Base-by-base conservation (phyloP, 2,888 invertebrate species). In the Phlogophora meticulosa region DNA sequence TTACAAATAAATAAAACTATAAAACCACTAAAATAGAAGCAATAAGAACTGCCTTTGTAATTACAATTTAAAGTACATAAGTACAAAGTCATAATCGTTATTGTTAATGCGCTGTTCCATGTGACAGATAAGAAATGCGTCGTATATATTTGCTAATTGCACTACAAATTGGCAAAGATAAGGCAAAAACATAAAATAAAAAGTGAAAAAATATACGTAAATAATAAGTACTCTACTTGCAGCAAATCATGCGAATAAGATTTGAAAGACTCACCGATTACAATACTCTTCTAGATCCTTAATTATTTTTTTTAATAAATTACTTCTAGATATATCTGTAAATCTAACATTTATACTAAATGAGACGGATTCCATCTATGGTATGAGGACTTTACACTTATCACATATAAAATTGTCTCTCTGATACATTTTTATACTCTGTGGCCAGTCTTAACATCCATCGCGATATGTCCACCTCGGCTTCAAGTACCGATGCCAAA, bases 401-500 rank as follows among this genome's bases (percentile, higher is more conserved):
- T 65, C 46, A 63, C 55, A 72, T 72, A 38, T 73, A 80, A n/a
- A 73, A 69, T 69, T 72, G 70, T 72, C 58, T 68, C 67, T 63
- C 60, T 48, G 43, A 65, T 72, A 61, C 58, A 46, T 80, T 80
- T 80, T 66, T 57, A n/a, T 60, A 61, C 40, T 81, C 69, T 83
- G 73, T 55, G 38, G 78, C 88, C 92, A 92, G 92, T 92, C 92
- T 92, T 92, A 90, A 91, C 87, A 92, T 82, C 87, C 88, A 85
- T 73, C 82, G 84, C 72, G 79, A 81, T 82, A 82, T 77, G 81
- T 81, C 71, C 64, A 66, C 22, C 60, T 78, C 71, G 84, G 85
- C 82, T 83, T 85, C 57, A 83, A 80, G 65, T 81, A 82, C 76
- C 87, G 85, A 69, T 88, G 79, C 78, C 76, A 72, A 51, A 67